Conservation (phyloP, 2,888 invertebrate species). For the Diadegma fenestrale region DNA sequence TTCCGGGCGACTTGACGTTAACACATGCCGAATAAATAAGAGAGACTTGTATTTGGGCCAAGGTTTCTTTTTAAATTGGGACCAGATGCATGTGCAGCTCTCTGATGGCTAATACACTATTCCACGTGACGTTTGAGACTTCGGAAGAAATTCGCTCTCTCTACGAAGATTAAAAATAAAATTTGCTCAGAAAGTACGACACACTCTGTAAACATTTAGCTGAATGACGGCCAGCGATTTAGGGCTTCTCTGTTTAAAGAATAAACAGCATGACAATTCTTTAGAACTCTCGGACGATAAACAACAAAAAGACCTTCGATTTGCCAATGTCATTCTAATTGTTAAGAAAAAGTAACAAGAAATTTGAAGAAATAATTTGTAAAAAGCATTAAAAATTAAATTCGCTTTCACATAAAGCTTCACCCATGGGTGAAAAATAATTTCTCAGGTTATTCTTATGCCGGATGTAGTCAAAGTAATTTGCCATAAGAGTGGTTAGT, state of each 20-base stretch:
- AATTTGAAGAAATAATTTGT: no score
- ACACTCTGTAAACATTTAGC: constrained; percentile 14
- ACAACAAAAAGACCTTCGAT: neutral
- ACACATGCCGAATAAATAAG: constrained; percentile 54
- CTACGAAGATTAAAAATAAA: constrained; percentile 25
- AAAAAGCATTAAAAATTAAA: neutral
- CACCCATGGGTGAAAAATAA: constrained; percentile 3
- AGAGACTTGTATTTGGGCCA: constrained; percentile 76
- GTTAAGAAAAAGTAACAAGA: neutral
- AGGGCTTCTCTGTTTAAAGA: neutral
- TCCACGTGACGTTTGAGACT: constrained; percentile 1
- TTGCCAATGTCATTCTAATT: neutral
- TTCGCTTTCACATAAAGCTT: neutral
- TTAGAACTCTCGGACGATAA: neutral
- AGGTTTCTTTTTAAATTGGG: constrained; percentile 72
- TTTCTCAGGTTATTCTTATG: constrained; percentile 1
- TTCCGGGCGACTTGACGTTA: constrained; percentile 37
- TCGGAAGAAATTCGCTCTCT: constrained; percentile 7
- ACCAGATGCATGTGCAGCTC: constrained; percentile 19
- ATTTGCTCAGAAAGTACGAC: constrained; percentile 4
- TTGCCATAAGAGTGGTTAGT: constrained; percentile 29
- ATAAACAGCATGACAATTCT: neutral
- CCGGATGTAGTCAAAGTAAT: constrained; percentile 23
- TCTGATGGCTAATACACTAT: constrained; percentile 15
- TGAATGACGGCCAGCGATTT: constrained; percentile 11